Conservation (phyloP, 2,113 vertebrate genomes). For the Colinus virginianus region DNA sequence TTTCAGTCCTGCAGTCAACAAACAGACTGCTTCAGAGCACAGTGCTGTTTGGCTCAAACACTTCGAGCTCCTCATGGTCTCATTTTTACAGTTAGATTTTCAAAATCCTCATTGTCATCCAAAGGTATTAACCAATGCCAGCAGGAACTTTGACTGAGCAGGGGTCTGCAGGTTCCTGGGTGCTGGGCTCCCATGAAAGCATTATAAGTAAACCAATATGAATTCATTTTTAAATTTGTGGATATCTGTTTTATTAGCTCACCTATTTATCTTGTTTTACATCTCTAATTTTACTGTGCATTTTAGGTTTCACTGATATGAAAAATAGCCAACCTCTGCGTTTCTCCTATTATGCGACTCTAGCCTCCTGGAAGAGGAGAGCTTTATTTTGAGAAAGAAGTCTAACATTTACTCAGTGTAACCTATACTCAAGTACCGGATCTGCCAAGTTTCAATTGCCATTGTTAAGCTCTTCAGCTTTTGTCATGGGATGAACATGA, state of each 20-base stretch:
- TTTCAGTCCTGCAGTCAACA: conserved; percentile 45
- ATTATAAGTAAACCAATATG: not conserved
- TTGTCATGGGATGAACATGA: not conserved
- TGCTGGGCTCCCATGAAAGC: not conserved
- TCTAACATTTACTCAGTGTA: conserved; percentile 62
- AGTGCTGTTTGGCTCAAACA: not conserved
- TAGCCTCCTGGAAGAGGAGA: not conserved
- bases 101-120: not conserved
- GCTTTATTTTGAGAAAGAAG: conserved; percentile 20
- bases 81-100: conserved; percentile 9
- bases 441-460: not conserved
- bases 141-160: not conserved
- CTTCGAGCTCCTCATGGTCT: not conserved
- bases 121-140: not conserved
- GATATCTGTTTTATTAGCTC: not conserved
- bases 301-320: not conserved
- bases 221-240: not conserved
- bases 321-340: not conserved
- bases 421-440: not conserved
- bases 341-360: not conserved
- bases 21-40: not conserved
- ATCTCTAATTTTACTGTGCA: not conserved
- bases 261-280: not conserved
- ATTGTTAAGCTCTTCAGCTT: conserved; percentile 40
- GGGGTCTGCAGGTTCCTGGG: not conserved